A percentile compares a stretch with the other conserved stretches of the same genome.
Conservation (phyloP, 2,888 invertebrate species). For the Blastobasis lacticolella region DNA sequence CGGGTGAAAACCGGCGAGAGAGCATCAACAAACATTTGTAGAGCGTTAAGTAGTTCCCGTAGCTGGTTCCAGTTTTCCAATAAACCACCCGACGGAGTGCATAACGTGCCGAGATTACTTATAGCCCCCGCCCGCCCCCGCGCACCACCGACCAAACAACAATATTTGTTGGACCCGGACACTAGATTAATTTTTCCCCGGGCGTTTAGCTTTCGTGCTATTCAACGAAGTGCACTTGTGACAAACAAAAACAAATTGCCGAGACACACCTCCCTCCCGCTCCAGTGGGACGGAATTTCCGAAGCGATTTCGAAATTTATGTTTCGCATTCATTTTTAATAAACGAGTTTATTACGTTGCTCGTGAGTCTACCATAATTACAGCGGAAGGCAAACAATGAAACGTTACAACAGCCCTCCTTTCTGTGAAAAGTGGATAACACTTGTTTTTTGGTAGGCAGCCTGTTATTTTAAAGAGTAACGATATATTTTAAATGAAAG, state of each 20-base stretch:
- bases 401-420: constrained; percentile 13
- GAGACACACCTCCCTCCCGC: neutral
- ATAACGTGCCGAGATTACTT: constrained; percentile 67
- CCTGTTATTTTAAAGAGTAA: too few species aligned
- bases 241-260: constrained; percentile 5
- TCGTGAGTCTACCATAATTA: constrained; percentile 18
- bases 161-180: constrained; percentile 61
- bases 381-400: constrained; percentile 21
- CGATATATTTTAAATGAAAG: too few species aligned
- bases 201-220: constrained; percentile 44
- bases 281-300: too few species aligned
- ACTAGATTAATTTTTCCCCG: constrained; percentile 64
- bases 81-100: constrained; percentile 56
- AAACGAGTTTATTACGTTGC: neutral
- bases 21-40: constrained; percentile 25
- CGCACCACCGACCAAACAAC: constrained; percentile 52
- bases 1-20: constrained; percentile 13
- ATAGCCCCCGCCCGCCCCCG: constrained; percentile 37
- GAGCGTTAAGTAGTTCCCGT: constrained; percentile 18
- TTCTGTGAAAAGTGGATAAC: constrained; percentile 14
- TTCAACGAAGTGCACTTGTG: constrained; percentile 23
- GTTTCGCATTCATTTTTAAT: too few species aligned
- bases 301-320: too few species aligned
- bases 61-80: constrained; percentile 52
- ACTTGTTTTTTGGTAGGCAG: constrained; percentile 7